Percentiles rank a stretch among this genome's conserved stretches.
These are phyloP conservation scores for Drosophila melanica DNA, from an alignment of 1,140 invertebrate genomes.

Conservation along the genomic window DNA sequence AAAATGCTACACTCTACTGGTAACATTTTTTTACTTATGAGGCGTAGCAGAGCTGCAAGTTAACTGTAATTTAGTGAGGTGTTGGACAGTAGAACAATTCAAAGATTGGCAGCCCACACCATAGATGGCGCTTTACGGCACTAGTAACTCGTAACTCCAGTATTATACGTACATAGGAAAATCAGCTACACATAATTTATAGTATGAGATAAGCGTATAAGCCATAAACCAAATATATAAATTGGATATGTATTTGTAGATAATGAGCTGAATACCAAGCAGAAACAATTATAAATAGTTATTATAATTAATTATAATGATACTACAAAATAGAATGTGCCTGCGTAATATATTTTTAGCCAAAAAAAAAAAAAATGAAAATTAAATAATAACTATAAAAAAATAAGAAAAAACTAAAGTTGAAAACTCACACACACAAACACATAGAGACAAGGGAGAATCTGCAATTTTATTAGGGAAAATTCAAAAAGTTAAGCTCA, in stretches of 20 bases:
- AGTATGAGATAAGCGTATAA: conserved; percentile 43
- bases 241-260: conserved; percentile 66
- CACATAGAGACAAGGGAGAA: conserved; percentile 23
- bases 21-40: conserved; percentile 42
- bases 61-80: conserved; percentile 52
- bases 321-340: conserved; percentile 84
- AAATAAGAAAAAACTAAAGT: conserved; percentile 42
- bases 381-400: conserved; percentile 22
- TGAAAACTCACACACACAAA: conserved; percentile 31
- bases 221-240: conserved; percentile 29
- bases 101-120: conserved; percentile 6
- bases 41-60: conserved; percentile 55
- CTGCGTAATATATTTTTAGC: conserved; percentile 84
- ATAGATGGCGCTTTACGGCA: conserved; percentile 39
- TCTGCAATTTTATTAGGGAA: conserved; percentile 64
- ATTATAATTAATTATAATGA: conserved; percentile 81
- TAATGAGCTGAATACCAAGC: conserved; percentile 70
- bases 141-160: conserved; percentile 48
- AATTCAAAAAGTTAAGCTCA: conserved; percentile 53
- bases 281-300: conserved; percentile 64
- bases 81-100: conserved; percentile 12
- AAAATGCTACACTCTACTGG: conserved; percentile 10
- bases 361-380: conserved; percentile 54
- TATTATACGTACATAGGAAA: conserved; percentile 68
- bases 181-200: conserved; percentile 53